Conservation (phyloP, 2,113 vertebrate species). For the Triplophysa siluroides region DNA sequence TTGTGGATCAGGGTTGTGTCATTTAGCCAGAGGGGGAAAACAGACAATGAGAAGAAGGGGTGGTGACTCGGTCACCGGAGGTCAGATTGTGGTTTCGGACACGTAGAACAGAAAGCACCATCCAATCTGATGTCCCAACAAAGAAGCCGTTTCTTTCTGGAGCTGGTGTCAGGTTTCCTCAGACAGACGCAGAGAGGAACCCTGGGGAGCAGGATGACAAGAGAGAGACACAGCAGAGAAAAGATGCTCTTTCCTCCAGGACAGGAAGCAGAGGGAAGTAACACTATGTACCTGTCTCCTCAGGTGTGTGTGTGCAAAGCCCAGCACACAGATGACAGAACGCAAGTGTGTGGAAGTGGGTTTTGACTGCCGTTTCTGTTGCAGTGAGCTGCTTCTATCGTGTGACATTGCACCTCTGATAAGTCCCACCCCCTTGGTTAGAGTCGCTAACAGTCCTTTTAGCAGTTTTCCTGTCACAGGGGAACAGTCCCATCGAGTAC, state of each 20-base stretch:
- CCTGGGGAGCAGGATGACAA: slow-evolving; percentile 2
- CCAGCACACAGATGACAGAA: too few species aligned
- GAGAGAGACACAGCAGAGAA: neutral
- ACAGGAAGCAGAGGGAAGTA: neutral
- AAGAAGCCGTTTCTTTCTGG: neutral
- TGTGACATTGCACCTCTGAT: too few species aligned
- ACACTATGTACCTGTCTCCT: neutral
- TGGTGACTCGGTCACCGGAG: neutral
- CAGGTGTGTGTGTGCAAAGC: neutral
- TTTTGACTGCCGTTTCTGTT: too few species aligned
- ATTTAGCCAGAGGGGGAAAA: slow-evolving; percentile 19
- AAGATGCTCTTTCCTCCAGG: neutral
- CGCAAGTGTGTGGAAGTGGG: neutral
- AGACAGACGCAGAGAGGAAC: slow-evolving; percentile 8
- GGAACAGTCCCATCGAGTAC: too few species aligned
- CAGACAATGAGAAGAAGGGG: neutral
- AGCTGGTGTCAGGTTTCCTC: slow-evolving; percentile 6
- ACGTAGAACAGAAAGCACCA: neutral
- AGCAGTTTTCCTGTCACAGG: too few species aligned
- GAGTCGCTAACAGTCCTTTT: too few species aligned
- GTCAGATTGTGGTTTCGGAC: slow-evolving; percentile 5
- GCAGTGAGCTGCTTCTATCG: too few species aligned
- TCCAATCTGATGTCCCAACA: slow-evolving; percentile 7
- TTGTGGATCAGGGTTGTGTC: neutral
- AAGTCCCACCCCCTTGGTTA: too few species aligned